phyloP scores from a whole-genome alignment of 2,113 vertebrate species.

The Alethe castanea region DNA sequence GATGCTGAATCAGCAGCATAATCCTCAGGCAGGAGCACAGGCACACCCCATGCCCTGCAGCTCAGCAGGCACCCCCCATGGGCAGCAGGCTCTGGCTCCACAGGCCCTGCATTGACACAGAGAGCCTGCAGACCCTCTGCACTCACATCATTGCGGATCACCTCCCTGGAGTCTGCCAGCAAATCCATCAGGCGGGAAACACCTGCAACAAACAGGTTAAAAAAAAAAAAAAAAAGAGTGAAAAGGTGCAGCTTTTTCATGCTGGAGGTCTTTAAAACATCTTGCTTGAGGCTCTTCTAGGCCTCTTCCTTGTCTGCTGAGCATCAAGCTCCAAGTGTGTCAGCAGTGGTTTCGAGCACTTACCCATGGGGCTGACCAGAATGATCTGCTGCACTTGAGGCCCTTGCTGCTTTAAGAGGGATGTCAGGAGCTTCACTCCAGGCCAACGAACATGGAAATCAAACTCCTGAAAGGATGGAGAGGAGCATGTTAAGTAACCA shows the following conservation, averaged over 20 bases:
- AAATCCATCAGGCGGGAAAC: constrained; percentile 97
- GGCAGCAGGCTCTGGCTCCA: fast-evolving
- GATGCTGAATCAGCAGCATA: not conserved
- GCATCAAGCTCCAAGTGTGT: not conserved
- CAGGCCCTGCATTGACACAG: fast-evolving
- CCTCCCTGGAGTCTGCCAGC: constrained; percentile 93
- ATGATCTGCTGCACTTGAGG: constrained; percentile 92
- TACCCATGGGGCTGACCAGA: constrained; percentile 97
- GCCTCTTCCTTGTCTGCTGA: not conserved
- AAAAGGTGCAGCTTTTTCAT: not conserved
- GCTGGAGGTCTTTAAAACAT: not conserved
- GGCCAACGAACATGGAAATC: constrained; percentile 99
- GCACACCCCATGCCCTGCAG: fast-evolving
- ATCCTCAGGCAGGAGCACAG: not conserved
- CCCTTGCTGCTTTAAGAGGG: constrained; percentile 89
- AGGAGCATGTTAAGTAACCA: not conserved
- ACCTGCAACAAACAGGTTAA: constrained; percentile 68
- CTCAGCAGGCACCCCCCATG: fast-evolving
- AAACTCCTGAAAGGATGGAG: constrained; percentile 82
- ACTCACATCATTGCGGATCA: constrained; percentile 97
- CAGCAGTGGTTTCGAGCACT: constrained; percentile 18
- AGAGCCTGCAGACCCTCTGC: not conserved
- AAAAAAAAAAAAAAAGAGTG: not conserved
- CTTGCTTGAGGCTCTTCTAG: not conserved
- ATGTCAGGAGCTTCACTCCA: constrained; percentile 91